These are phyloP conservation scores for Euplagia quadripunctaria DNA, from an alignment of 2,888 invertebrate genomes.

Conservation along the genomic window DNA sequence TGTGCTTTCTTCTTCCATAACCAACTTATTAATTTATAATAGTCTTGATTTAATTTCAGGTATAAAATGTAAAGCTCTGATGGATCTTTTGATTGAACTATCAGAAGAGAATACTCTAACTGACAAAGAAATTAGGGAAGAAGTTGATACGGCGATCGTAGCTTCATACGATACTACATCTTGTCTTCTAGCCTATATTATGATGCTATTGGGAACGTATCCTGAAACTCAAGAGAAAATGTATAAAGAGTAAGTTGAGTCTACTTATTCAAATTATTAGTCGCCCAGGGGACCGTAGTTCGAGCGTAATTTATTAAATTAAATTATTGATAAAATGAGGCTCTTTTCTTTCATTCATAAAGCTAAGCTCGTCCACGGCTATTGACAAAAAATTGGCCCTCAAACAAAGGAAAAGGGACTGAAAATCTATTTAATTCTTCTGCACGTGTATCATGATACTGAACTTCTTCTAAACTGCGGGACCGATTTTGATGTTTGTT, in stretches of 20 bases:
- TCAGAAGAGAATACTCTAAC: conserved; percentile 68
- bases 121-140: conserved; percentile 79
- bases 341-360: no score
- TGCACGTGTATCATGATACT: no score
- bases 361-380: no score
- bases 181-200: conserved; percentile 39
- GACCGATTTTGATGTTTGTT: no score
- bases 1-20: no score
- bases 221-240: conserved; percentile 46
- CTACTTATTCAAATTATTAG: neutral
- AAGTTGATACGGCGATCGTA: conserved; percentile 82
- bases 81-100: conserved; percentile 79
- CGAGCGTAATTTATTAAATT: no score
- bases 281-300: neutral
- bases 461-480: no score
- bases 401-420: no score
- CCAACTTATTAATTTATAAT: no score
- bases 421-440: no score
- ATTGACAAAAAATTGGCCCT: no score
- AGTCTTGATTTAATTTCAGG: conserved; percentile 34
- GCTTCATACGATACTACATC: conserved; percentile 49
- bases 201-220: conserved; percentile 45
- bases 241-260: conserved; percentile 42
- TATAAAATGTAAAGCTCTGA: conserved; percentile 71
- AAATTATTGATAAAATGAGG: no score